Base-by-base conservation (phyloP, 2,888 invertebrate genomes). In the Prosopocoilus inquinatus region DNA sequence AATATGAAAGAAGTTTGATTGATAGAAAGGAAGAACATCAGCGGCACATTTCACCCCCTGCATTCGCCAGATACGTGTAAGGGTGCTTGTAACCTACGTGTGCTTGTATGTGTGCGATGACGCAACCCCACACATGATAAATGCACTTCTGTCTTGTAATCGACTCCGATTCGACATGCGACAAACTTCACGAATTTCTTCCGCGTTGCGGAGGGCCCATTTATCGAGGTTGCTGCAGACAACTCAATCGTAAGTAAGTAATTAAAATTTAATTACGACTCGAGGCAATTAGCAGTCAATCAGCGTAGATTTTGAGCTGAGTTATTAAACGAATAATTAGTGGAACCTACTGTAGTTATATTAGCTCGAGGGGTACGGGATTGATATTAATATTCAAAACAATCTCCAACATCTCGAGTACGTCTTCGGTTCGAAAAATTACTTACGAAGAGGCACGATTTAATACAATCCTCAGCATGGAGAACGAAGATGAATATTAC, bases 271-370 rank as follows among this genome's bases (percentile, higher is more conserved):
- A 76, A 77, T 77, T 75, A 75, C 70, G 64, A 69, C 75, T 70
- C 64, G 62, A 64, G 70, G 74, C 74, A 76, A 76, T 75, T 76
- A 77, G 72, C 70, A 76, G 75, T 76, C 76, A 76, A 77, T 77
- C 77, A 76, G 72, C 64, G 70, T 65, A 67, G 69, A 67, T 65
- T 67, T 66, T 64, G 60, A 62, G 59, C 63, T 60, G 65, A 70
- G 75, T 76, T 76, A 77, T 76, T 76, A 77, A 57, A 76, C 75
- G 68, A 73, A 74, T 76, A 75, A 77, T 77, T 77, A 76, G 72
- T 64, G 62, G 68, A 70, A 70, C 72, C 69, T 70, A 72, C 69
- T 70, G 70, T 70, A 70, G 70, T 69, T 70, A 67, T 73, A 72
- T 71, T 72, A 72, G 67, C 70, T 69, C 55, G 61, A 60, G 65